Base-by-base conservation (phyloP, 2,113 vertebrate species). In the Triplophysa rosa region DNA sequence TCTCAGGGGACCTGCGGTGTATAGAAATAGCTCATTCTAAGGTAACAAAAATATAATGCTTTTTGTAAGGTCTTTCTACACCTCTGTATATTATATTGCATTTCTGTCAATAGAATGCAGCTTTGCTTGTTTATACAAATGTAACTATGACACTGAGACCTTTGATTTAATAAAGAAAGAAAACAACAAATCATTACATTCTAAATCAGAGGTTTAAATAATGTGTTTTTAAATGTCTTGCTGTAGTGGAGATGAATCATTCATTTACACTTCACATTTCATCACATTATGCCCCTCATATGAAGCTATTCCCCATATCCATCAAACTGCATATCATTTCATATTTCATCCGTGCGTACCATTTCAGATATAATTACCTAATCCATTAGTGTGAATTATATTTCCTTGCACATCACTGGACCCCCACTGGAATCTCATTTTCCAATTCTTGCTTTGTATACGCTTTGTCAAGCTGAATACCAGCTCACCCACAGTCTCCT, bases 341-440 rank as follows among this genome's bases (percentile, higher is more conserved):
- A 77, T 54, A 79, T 71, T 77, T 77, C 74, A 78, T 79, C 49
- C 69, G 33, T 69, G 37, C 76, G n/a, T 33, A 80, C 40, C 10
- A 59, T 65, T 59, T 66, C 17, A 77, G 70, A 37, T 42, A 16
- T 56, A 80, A 80, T 80, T 65, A 78, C 78, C 68, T 45, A 64
- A 73, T 12, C 23, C 69, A 69, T 74, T 61, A 72, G 33, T 65
- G 59, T 78, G 76, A 78, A 82, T 70, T 65, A 66, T 64, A 26
- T 84, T 80, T 64, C 59, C 16, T 58, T 64, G 45, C 67, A 65
- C 47, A 66, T 62, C 33, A 71, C 66, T 14, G 33, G 61, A 69
- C 54, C 59, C 74, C 67, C 61, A 37, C 62, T 65, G 45, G 74
- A 77, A 77, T 77, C 62, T 65, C 24, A 77, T 77, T 77, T 65